Conservation (phyloP, 2,797 vertebrate species). For the Clarias platycephalus region DNA sequence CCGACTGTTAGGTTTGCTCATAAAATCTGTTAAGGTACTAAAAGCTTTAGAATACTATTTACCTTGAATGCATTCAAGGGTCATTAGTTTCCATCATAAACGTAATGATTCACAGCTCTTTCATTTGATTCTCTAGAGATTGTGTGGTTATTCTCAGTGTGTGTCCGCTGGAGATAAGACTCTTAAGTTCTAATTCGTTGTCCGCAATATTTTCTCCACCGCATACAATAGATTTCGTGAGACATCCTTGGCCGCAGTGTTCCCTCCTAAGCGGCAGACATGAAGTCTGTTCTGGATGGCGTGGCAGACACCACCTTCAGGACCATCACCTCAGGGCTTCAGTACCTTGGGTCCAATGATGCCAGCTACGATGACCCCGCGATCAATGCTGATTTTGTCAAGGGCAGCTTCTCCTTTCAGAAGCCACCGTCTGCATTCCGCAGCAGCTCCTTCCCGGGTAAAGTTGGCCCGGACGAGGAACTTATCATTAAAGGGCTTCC, state of each 20-base stretch:
- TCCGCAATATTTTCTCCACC: constrained; percentile 56
- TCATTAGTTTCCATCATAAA: neutral
- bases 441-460: constrained; percentile 88
- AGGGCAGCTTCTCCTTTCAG: constrained; percentile 79
- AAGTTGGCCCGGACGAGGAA: constrained; percentile 87
- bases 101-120: neutral
- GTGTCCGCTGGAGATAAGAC: constrained; percentile 23
- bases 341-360: constrained; percentile 91
- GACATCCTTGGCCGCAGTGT: constrained; percentile 65
- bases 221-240: constrained; percentile 68
- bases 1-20: neutral
- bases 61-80: neutral
- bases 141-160: constrained; percentile 22
- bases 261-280: constrained; percentile 78
- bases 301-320: constrained; percentile 98
- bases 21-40: neutral
- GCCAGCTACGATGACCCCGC: constrained; percentile 82
- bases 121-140: constrained; percentile 9
- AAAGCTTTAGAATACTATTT: neutral
- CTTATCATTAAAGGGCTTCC: constrained; percentile 83
- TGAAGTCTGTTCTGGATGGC: constrained; percentile 96
- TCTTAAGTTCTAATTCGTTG: constrained; percentile 22
- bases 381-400: constrained; percentile 70
- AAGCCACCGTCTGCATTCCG: constrained; percentile 93
- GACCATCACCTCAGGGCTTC: constrained; percentile 96